Percentiles rank a stretch among this genome's conserved stretches.
Evolutionary conservation across 92 coral and sea anemone genomes (phyloP).

Genomic region (Paragorgia papillata): DNA sequence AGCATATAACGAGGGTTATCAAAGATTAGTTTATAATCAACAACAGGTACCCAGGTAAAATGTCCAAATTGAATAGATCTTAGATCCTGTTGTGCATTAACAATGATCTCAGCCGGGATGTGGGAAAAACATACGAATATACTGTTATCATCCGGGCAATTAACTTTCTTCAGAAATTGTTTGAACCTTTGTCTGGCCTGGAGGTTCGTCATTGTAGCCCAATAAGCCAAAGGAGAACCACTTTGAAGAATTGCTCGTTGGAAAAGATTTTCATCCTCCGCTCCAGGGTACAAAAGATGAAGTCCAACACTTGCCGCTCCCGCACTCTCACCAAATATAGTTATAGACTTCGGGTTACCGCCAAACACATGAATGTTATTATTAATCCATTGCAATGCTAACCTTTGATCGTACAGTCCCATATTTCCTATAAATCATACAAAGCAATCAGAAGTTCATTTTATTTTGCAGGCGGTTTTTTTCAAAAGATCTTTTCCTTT

Average conservation of each 20-base stretch:
- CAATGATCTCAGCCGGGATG: conserved; percentile 51
- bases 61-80: conserved; percentile 36
- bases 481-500: no score
- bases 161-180: conserved; percentile 51
- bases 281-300: conserved; percentile 78
- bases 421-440: conserved; percentile 16
- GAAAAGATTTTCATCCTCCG: conserved; percentile 73
- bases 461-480: no score
- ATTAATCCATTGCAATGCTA: conserved; percentile 79
- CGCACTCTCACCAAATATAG: conserved; percentile 88
- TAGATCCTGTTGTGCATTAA: conserved; percentile 27
- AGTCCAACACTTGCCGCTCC: conserved; percentile 94
- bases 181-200: conserved; percentile 52
- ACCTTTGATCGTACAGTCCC: conserved; percentile 78
- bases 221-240: conserved; percentile 88
- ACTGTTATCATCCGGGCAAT: conserved; percentile 55
- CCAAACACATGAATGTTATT: conserved; percentile 75
- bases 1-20: conserved; percentile 24
- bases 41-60: conserved; percentile 38
- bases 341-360: conserved; percentile 79
- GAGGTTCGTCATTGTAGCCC: conserved; percentile 44
- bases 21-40: conserved; percentile 8
- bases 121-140: conserved; percentile 65
- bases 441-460: no score
- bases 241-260: conserved; percentile 82